phyloP scores from a whole-genome alignment of 2,888 invertebrate species.

The Parnassius orleans region DNA sequence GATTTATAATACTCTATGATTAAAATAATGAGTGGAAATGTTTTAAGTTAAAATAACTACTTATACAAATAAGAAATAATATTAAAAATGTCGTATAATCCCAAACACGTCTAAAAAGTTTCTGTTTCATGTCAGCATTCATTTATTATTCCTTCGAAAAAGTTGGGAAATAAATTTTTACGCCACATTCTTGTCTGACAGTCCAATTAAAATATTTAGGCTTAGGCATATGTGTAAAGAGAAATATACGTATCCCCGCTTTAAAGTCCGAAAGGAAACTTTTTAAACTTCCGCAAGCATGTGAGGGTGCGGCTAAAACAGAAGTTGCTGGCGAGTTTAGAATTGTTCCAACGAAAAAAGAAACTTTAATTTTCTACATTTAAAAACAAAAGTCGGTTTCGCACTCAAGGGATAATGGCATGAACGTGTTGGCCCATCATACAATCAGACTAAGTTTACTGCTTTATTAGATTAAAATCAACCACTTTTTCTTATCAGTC shows the following conservation, averaged over 20 bases:
- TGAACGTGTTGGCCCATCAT: slow-evolving; percentile 55
- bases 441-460: neutral
- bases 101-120: no score
- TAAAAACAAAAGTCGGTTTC: slow-evolving; percentile 71
- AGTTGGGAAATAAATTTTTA: slow-evolving; percentile 26
- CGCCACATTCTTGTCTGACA: slow-evolving; percentile 37
- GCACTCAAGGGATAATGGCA: slow-evolving; percentile 64
- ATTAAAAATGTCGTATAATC: no score
- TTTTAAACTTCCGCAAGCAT: slow-evolving; percentile 75
- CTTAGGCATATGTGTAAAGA: slow-evolving; percentile 49
- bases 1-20: no score
- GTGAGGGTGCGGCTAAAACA: slow-evolving; percentile 75
- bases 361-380: slow-evolving; percentile 76
- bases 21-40: no score
- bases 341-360: slow-evolving; percentile 74
- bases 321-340: slow-evolving; percentile 74
- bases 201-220: slow-evolving; percentile 66
- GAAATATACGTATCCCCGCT: slow-evolving; percentile 57
- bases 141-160: neutral
- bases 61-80: no score
- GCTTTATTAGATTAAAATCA: no score
- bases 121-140: neutral
- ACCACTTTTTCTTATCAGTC: no score
- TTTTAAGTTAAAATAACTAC: no score
- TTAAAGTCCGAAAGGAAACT: slow-evolving; percentile 64